Evolutionary conservation across 2,797 vertebrate genomes (phyloP).

Genomic region (Eremophila alpestris): DNA sequence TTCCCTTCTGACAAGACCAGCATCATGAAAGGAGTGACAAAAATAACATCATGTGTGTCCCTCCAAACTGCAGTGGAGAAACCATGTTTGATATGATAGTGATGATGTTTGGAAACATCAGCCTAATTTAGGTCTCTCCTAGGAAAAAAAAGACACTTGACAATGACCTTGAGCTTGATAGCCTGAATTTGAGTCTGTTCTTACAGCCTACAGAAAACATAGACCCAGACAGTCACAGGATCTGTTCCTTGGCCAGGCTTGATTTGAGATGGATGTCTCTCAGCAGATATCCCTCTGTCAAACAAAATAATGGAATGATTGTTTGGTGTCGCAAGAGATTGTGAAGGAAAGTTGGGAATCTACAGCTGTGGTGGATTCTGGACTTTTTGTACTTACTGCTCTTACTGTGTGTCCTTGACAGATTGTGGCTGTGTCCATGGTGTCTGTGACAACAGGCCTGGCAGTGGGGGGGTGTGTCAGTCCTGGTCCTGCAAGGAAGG

Average conservation of each 20-base stretch:
- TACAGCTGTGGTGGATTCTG: neutral
- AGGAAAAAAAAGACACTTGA: neutral
- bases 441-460: conserved; percentile 91
- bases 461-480: conserved; percentile 85
- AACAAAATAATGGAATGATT: neutral
- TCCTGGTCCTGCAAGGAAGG: conserved; percentile 83
- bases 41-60: neutral
- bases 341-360: neutral
- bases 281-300: neutral
- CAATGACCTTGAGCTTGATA: neutral
- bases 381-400: neutral
- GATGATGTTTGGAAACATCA: neutral
- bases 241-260: neutral
- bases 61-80: neutral
- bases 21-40: neutral
- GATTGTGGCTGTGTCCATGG: conserved; percentile 92
- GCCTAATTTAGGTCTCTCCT: neutral
- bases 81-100: neutral
- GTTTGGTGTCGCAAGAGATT: neutral
- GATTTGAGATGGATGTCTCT: neutral
- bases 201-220: neutral
- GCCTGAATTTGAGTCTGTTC: neutral
- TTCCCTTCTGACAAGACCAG: neutral
- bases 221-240: accelerated
- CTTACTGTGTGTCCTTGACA: conserved; percentile 54